Evolutionary conservation across 2,888 invertebrate genomes (phyloP).

Genomic region (Dynastes grantii): DNA sequence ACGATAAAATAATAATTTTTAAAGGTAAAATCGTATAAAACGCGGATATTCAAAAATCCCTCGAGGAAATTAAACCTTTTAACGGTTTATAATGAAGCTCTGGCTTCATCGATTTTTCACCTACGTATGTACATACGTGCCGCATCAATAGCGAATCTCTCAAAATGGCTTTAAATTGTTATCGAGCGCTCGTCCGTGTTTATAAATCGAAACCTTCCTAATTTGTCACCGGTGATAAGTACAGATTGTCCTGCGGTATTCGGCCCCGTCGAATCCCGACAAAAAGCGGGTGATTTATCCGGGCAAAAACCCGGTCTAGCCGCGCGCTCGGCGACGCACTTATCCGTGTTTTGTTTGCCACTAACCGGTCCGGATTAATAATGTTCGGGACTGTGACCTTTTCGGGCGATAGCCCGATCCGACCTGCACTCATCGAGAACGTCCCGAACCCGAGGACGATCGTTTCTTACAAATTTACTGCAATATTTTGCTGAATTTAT

Average conservation of each 20-base stretch:
- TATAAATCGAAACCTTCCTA: conserved; percentile 33
- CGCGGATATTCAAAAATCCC: no score
- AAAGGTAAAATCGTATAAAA: no score
- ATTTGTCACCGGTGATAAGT: conserved; percentile 44
- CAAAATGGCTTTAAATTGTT: conserved; percentile 19
- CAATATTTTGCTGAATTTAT: no score
- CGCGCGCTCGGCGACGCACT: conserved; percentile 16
- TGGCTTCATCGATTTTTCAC: no score
- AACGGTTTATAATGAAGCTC: no score
- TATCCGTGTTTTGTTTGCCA: conserved; percentile 40
- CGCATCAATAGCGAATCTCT: not conserved
- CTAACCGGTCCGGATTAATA: conserved; percentile 40
- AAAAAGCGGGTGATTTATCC: conserved; percentile 32
- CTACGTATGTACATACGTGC: no score
- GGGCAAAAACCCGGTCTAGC: conserved; percentile 14
- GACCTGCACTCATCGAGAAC: not conserved
- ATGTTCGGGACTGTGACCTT: conserved; percentile 31
- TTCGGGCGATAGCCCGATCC: conserved; percentile 8
- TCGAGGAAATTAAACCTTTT: no score
- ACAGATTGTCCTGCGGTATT: conserved; percentile 39
- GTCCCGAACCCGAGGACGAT: no score
- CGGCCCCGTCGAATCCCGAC: conserved; percentile 30
- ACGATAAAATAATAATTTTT: no score
- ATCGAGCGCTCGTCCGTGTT: not conserved
- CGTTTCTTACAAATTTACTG: no score